Evolutionary conservation across 2,113 vertebrate genomes (phyloP).

Genomic region (Entelurus aequoreus): DNA sequence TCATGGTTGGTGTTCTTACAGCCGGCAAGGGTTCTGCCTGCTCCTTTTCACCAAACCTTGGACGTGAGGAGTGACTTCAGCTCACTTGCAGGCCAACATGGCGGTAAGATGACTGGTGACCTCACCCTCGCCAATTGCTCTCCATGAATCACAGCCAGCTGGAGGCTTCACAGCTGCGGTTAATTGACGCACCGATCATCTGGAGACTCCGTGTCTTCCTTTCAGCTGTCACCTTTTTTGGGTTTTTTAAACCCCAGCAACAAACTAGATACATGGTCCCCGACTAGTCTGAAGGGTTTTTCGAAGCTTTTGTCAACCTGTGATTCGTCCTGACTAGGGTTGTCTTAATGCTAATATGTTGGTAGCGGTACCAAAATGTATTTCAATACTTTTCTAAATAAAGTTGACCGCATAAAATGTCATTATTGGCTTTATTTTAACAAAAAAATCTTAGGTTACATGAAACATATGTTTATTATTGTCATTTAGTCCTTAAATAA

Average conservation of each 20-base stretch:
- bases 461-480: too few relatives aligned
- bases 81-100: conserved; percentile 1
- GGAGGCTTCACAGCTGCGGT: neutral
- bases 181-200: neutral
- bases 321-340: too few relatives aligned
- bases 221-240: neutral
- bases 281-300: neutral
- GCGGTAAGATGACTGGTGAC: neutral
- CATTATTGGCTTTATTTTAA: too few relatives aligned
- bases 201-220: neutral
- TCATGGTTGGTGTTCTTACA: neutral
- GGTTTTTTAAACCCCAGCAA: neutral
- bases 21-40: neutral
- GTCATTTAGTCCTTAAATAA: too few relatives aligned
- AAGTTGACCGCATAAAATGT: too few relatives aligned
- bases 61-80: conserved; percentile 2
- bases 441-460: too few relatives aligned
- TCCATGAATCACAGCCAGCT: neutral
- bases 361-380: too few relatives aligned
- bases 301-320: too few relatives aligned
- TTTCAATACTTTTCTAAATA: too few relatives aligned
- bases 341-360: too few relatives aligned
- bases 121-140: neutral
- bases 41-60: neutral
- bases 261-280: neutral